phyloP scores from a whole-genome alignment of 1,140 invertebrate species.

The Drosophila mojavensis region DNA sequence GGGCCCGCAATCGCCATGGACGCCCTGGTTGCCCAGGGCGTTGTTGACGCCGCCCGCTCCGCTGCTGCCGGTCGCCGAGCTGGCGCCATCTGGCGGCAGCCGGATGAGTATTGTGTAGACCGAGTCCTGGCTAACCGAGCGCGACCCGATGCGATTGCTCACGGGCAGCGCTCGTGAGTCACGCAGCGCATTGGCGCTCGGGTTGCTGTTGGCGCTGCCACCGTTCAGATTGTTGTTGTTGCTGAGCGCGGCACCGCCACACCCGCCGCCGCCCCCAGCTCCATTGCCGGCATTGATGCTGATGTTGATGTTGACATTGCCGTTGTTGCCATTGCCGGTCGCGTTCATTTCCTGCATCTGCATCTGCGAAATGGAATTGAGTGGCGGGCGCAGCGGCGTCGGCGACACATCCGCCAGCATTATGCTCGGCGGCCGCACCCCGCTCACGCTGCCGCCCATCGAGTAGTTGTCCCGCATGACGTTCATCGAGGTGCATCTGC shows the following conservation, averaged over 20 bases:
- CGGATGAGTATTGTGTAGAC: slow-evolving; percentile 97
- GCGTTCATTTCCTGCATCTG: slow-evolving; percentile 79
- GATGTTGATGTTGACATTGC: slow-evolving; percentile 42
- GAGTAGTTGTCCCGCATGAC: slow-evolving; percentile 90
- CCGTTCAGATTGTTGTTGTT: slow-evolving; percentile 22
- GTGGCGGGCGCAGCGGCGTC: slow-evolving; percentile 76
- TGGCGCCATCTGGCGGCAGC: slow-evolving; percentile 88
- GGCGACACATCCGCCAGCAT: slow-evolving; percentile 83
- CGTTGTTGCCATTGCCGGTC: slow-evolving; percentile 32
- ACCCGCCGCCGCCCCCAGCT: slow-evolving; percentile 12
- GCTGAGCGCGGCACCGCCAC: background rate
- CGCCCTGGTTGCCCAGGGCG: slow-evolving; percentile 68
- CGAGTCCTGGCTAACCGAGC: slow-evolving; percentile 89
- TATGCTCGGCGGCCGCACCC: slow-evolving; percentile 79
- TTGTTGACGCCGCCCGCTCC: slow-evolving; percentile 75
- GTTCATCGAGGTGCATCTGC: slow-evolving; percentile 91
- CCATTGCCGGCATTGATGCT: slow-evolving; percentile 18
- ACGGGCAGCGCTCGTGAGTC: slow-evolving; percentile 86
- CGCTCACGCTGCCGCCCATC: slow-evolving; percentile 77
- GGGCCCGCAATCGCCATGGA: slow-evolving; percentile 83
- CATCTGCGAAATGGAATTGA: slow-evolving; percentile 75
- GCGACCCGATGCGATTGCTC: slow-evolving; percentile 77
- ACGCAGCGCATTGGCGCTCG: slow-evolving; percentile 62
- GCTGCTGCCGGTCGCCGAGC: slow-evolving; percentile 82
- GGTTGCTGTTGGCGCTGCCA: slow-evolving; percentile 18